phyloP scores from a whole-genome alignment of 2,113 vertebrate genomes.

The Aspidoscelis tigris region DNA sequence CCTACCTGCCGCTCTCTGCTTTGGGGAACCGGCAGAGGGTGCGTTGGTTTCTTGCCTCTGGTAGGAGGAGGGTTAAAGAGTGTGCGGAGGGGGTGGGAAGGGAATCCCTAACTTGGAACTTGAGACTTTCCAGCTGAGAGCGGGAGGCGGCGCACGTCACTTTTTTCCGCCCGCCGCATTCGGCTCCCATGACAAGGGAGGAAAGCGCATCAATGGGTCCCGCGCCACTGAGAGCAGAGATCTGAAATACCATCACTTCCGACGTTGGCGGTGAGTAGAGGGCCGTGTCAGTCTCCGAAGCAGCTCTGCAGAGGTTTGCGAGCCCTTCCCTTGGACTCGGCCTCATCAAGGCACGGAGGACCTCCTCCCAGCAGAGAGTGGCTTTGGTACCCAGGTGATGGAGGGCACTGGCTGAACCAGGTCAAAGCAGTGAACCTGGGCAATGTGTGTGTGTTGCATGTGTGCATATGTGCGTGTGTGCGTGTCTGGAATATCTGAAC shows the following conservation, averaged over 20 bases:
- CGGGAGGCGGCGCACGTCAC: conserved; percentile 61
- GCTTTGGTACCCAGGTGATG: neutral
- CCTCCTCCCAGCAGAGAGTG: neutral
- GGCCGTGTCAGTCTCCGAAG: neutral
- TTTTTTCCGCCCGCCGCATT: conserved; percentile 49
- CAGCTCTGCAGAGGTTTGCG: neutral
- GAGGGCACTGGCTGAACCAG: neutral
- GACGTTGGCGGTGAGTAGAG: conserved; percentile 70
- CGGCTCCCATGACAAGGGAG: conserved; percentile 59
- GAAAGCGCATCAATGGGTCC: conserved; percentile 34
- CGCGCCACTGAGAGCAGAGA: conserved; percentile 50
- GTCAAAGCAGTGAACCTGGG: neutral
- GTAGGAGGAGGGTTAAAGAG: conserved; percentile 76
- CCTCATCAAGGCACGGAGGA: neutral
- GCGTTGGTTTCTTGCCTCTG: conserved; percentile 40
- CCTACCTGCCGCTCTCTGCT: neutral
- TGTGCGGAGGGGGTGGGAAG: conserved; percentile 68
- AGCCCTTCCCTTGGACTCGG: conserved; percentile 2
- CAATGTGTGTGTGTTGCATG: no score
- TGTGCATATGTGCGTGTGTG: neutral
- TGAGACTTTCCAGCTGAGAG: conserved; percentile 78
- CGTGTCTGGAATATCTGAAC: conserved; percentile 43
- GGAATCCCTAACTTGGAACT: conserved; percentile 77
- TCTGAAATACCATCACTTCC: conserved; percentile 54
- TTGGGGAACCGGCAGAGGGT: conserved; percentile 2